Base-by-base conservation (phyloP, 2,113 vertebrate genomes). In the Geothlypis trichas region DNA sequence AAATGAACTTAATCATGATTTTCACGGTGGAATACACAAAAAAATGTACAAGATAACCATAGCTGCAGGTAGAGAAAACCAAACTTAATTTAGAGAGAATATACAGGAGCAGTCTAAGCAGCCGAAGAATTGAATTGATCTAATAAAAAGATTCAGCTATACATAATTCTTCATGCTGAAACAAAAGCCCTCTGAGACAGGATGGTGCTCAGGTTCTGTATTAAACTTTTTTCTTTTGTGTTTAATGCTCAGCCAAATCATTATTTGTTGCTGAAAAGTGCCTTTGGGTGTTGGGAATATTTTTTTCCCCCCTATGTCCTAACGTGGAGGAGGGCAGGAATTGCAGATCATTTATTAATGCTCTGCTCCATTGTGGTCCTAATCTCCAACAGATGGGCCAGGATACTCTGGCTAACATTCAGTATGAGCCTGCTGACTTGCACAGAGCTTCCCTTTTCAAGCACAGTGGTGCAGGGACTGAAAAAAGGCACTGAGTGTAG, bases 301-400 rank as follows among this genome's bases (percentile, higher is more conserved):
- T 73, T 81, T 44, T 21, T 31, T 4, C 5, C 8, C 10, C 15
- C 31, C 35, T 27, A 4, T 66, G 69, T 59, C 76, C 68, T 68
- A 35, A 27, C 42, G 26, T 77, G 41, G 80, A 93, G 79, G 76
- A 94, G 62, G 33, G 59, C 90, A 89, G 90, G 61, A 96, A 69
- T 9, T 78, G 76, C 77, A 76, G 46, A 67, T 73, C 41, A 76
- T 92, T 94, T 96, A 87, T 91, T 96, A 96, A 83, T 95, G 95
- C 57, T 94, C 33, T 77, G 57, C 67, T 97, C 85, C 16, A 30
- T 49, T 94, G 90, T 91, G 91, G 52, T 94, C 54, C 76, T 97
- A 89, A 87, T 90, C 57, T 66, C 87, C 67, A 93, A 62, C 91
- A 93, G 93, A 91, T 93, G 95, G 88, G 37, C 28, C 69, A 73